Conservation (phyloP, 2,113 vertebrate species). For the Anguilla rostrata region DNA sequence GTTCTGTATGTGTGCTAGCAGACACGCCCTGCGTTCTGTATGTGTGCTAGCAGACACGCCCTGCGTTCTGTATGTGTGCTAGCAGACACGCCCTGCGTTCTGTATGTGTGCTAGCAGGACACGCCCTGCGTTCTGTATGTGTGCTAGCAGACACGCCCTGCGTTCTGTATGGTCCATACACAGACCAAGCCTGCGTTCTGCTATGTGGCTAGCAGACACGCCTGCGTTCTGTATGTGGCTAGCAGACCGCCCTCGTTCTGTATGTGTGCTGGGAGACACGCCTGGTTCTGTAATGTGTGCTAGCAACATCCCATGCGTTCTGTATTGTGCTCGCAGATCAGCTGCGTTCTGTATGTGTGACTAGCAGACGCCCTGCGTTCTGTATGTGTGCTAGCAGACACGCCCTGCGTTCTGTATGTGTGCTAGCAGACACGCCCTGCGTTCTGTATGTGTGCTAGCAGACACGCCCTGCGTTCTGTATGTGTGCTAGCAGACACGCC, state of each 20-base stretch:
- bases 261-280: no score
- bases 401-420: background rate
- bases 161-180: no score
- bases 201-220: no score
- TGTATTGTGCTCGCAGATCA: no score
- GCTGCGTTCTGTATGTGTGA: background rate
- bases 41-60: no score
- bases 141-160: background rate
- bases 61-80: background rate
- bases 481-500: no score
- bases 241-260: background rate
- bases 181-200: background rate
- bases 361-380: background rate
- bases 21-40: background rate
- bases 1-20: no score
- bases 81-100: background rate
- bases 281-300: background rate
- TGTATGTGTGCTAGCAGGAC: no score
- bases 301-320: background rate
- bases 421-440: background rate
- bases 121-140: background rate
- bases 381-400: background rate
- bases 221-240: background rate
- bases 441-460: no score
- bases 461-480: background rate